Evolutionary conservation across 2,113 vertebrate species (phyloP).

Genomic region (Acrocephalus arundinaceus): DNA sequence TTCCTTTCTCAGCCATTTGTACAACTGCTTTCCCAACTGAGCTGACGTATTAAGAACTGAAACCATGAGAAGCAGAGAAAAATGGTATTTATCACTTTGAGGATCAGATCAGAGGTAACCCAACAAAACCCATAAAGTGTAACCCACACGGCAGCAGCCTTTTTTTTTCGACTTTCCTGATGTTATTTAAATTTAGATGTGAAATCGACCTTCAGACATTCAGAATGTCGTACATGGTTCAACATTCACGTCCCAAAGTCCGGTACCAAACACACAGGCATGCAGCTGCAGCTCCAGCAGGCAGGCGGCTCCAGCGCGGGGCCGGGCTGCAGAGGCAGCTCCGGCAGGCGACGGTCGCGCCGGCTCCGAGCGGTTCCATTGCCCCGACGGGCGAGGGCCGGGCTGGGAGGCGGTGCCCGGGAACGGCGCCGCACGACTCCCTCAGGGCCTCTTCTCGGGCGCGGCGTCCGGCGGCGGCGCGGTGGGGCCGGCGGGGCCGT

Average conservation of each 20-base stretch:
- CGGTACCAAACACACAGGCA: rapidly evolving
- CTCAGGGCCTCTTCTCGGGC: not conserved
- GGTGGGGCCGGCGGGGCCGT: not conserved
- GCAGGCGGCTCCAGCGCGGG: rapidly evolving
- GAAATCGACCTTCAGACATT: not conserved
- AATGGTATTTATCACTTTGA: not conserved
- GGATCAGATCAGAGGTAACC: not conserved
- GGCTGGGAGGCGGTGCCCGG: not conserved
- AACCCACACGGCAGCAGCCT: rapidly evolving
- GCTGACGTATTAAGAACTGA: not conserved
- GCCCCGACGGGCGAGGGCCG: not conserved
- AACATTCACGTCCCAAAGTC: not conserved
- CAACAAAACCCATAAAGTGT: not conserved
- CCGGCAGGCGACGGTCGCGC: not conserved
- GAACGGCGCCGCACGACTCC: not conserved
- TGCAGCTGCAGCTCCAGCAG: not conserved
- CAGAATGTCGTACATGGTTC: not conserved
- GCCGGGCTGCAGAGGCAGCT: not conserved
- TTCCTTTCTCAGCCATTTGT: not conserved
- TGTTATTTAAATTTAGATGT: too few relatives aligned
- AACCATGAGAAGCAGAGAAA: not conserved
- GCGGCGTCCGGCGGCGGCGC: not conserved
- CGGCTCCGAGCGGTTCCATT: not conserved
- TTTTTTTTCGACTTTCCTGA: not conserved
- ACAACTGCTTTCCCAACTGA: not conserved